Base-by-base conservation (phyloP, 2,113 vertebrate genomes). In the Daboia siamensis region DNA sequence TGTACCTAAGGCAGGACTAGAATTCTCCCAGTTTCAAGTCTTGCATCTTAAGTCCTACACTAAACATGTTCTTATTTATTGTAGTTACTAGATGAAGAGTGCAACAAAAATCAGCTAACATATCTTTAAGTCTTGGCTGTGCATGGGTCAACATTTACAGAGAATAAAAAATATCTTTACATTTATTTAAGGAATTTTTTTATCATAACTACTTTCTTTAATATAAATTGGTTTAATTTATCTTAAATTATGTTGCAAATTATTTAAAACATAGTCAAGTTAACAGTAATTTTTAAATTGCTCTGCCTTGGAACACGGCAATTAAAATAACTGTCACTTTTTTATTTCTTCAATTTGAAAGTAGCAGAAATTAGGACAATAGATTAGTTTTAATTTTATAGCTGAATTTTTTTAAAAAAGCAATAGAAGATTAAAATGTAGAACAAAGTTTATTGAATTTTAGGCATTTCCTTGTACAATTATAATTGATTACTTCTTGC, bases 261-360 rank as follows among this genome's bases (percentile, higher is more conserved):
- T 96, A 94, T 87, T 96, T 95, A 29, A 87, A 93, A 94, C n/a
- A 48, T 61, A 96, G 96, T 90, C 88, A 95, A 96, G 93, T 95
- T 96, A 96, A 85, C 95, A 94, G 87, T 86, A 95, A 94, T 95
- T 97, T 90, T 95, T 94, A 96, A 96, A 96, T 96, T 95, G 93
- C 87, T 95, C 93, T 97, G 94, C 91, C 92, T 84, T 96, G 90
- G 85, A 95, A 96, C 89, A 91, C 90, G 95, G 93, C 91, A 97
- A 96, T 94, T 97, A 96, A 97, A 97, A 94, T 96, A 97, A 97
- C 95, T 96, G 91, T 91, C 90, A 26, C 52, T 94, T 93, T 94
- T 96, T 92, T 93, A 90, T 80, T 93, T 95, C 80, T 61, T 94
- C 90, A 93, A 5, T 94, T 48, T 95, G 39, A 87, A 94, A 95